Evolutionary conservation across 2,797 vertebrate species (phyloP), one percentile per base, ranked within the genome.

Genomic region (Chelon auratus): DNA sequence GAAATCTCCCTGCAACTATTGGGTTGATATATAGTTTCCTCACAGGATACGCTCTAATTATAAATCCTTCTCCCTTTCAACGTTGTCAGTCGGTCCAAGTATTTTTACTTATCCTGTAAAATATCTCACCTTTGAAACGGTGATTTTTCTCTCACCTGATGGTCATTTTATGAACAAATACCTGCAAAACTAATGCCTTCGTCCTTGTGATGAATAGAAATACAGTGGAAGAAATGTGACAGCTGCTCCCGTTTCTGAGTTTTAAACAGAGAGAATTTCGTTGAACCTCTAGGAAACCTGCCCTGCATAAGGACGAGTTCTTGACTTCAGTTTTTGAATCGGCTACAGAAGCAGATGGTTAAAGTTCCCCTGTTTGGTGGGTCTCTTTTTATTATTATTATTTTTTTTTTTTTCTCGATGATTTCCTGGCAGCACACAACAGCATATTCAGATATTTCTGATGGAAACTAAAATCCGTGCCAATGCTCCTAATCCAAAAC

Each of bases 401-500:
- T 22, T 22, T 22, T 22, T 26, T 26, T 26, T 26, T 26, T 26
- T 68, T 82, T 79, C 62, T 62, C 53, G 63, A 72, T 47, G 10
- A 83, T 82, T 81, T 74, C 68, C 68, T 89, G 82, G 78, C 56
- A 85, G 56, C 37, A 56, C 24, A 73, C 47, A 24, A 26, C 57
- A 72, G 33, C 51, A 60, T 68, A 75, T 80, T 72, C 59, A 74
- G 73, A 82, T 61, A 68, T 83, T 85, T 77, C 50, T 72, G 59
- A 79, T 79, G 81, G 75, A 80, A 84, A 80, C 60, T 53, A 39
- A 72, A 24, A 0, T 63, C 52, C 65, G 61, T 39, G 72, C 81
- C 86, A 84, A 72, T 24, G 74, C 66, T 81, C 15, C 83, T 86
- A 81, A 82, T 87, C 22, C 62, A 84, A 88, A 88, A 83, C 82